A percentile compares a stretch with the other conserved stretches of the same genome.
These are phyloP conservation scores for Lithobius niger DNA, from an alignment of 1,140 invertebrate genomes.

Conservation along the genomic window DNA sequence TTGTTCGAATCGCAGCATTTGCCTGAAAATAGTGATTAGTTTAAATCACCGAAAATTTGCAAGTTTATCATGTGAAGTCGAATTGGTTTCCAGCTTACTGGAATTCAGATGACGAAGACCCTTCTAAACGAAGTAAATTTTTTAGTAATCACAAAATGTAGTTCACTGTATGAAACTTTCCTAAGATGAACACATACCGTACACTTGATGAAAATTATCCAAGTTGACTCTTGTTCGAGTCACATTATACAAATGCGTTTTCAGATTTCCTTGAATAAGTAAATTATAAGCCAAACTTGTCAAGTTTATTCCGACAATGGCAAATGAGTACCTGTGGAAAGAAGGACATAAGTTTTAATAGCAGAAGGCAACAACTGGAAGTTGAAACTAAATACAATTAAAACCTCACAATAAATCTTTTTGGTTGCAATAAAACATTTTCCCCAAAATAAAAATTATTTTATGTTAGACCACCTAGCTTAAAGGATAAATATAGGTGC, in stretches of 20 bases:
- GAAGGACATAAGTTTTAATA: conserved; percentile 3
- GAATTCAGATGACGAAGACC: no score
- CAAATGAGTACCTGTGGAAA: conserved; percentile 43
- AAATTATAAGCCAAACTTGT: conserved; percentile 77
- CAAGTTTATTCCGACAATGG: conserved; percentile 79
- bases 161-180: not conserved
- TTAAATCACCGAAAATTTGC: no score
- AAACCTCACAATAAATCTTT: not conserved
- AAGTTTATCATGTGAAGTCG: no score
- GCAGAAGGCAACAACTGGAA: conserved; percentile 4
- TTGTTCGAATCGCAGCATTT: no score
- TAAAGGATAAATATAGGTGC: no score
- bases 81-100: no score
- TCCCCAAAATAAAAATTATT: conserved; percentile 10
- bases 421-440: conserved; percentile 13
- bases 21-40: no score
- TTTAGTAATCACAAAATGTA: no score
- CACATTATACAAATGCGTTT: conserved; percentile 84
- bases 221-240: conserved; percentile 43
- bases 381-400: not conserved
- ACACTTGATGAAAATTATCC: conserved; percentile 80
- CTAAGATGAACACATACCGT: conserved; percentile 44
- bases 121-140: no score
- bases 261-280: conserved; percentile 63
- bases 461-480: not conserved